Conservation (phyloP, 1,140 invertebrate species). For the Gryllus bimaculatus region DNA sequence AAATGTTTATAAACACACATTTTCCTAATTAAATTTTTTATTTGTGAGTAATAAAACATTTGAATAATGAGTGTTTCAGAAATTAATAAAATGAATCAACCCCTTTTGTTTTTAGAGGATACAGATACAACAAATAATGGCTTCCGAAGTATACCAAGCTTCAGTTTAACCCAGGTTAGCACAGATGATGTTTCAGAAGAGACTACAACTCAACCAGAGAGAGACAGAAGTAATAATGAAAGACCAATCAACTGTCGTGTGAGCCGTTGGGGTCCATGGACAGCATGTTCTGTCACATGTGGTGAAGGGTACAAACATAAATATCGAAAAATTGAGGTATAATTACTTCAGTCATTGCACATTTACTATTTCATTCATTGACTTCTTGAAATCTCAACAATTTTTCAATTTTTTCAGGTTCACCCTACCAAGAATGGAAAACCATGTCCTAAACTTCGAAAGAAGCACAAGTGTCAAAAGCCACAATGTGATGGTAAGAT, state of each 20-base stretch:
- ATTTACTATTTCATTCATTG: background rate
- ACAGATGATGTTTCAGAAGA: background rate
- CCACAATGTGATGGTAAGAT: background rate
- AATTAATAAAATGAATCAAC: too few species aligned
- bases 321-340: constrained; percentile 27
- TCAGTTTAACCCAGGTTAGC: background rate
- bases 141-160: background rate
- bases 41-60: too few species aligned
- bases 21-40: too few species aligned
- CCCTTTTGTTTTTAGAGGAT: background rate
- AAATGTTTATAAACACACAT: too few species aligned
- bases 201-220: background rate
- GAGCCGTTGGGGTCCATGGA: constrained; percentile 65
- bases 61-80: too few species aligned
- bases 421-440: background rate
- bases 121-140: background rate
- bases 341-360: background rate
- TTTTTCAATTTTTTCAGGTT: background rate
- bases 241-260: constrained; percentile 50
- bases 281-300: constrained; percentile 65
- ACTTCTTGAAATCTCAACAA: background rate
- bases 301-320: constrained; percentile 54
- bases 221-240: background rate
- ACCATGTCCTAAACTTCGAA: background rate
- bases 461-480: background rate